Conservation (phyloP, 1,140 invertebrate genomes). For the Heliconius himera region DNA sequence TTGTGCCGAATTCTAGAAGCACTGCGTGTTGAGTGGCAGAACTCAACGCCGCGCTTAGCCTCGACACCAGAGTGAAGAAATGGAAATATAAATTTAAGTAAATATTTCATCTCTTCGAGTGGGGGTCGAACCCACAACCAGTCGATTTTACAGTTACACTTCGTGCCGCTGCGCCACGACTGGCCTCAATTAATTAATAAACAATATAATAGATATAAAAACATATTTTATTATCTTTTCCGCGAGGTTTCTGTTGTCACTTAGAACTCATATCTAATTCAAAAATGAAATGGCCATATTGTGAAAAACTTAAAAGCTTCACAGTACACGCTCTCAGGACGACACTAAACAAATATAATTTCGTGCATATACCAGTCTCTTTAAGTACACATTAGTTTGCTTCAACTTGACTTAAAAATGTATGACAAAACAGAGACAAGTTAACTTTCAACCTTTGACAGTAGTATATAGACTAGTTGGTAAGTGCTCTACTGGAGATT, state of each 20-base stretch:
- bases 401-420: conserved; percentile 26
- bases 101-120: too few species aligned
- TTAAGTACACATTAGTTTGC: conserved; percentile 24
- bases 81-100: too few species aligned
- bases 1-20: too few species aligned
- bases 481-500: conserved; percentile 41
- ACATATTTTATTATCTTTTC: not conserved
- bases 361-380: conserved; percentile 17
- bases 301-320: not conserved
- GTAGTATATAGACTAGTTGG: conserved; percentile 21
- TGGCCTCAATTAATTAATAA: not conserved
- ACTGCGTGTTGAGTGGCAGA: too few species aligned
- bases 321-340: not conserved
- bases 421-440: conserved; percentile 23
- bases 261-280: not conserved
- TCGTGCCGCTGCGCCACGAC: not conserved
- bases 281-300: conserved; percentile 7
- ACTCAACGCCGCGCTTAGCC: too few species aligned
- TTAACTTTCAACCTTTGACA: conserved; percentile 26
- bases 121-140: too few species aligned
- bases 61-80: too few species aligned
- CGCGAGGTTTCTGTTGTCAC: not conserved
- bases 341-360: conserved; percentile 14
- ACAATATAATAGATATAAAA: not conserved
- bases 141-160: too few species aligned